Conservation (phyloP, 2,797 vertebrate genomes). For the Phylloscopus collybita region DNA sequence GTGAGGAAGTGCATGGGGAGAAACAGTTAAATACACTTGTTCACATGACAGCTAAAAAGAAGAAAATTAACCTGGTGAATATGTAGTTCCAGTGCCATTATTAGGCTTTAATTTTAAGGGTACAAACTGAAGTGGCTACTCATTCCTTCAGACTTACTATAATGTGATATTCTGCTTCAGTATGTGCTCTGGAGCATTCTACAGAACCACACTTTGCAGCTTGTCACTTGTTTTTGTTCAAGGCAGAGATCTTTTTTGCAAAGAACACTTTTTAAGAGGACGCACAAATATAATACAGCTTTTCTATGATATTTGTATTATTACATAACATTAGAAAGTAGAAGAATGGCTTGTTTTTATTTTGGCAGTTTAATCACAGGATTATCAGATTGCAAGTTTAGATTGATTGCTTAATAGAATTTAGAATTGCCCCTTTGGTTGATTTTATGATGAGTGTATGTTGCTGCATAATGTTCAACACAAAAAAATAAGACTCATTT, state of each 20-base stretch:
- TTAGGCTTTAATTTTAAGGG: constrained; percentile 34
- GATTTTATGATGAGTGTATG: not conserved
- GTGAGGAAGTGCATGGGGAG: not conserved
- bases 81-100: constrained; percentile 31
- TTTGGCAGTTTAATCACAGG: not conserved
- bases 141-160: constrained; percentile 62
- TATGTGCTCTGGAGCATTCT: constrained; percentile 51
- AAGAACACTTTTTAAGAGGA: not conserved
- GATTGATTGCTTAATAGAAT: not conserved
- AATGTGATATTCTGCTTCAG: constrained; percentile 32
- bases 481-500: not conserved
- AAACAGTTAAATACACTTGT: not conserved
- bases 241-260: not conserved
- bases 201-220: constrained; percentile 36
- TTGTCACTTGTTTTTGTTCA: constrained; percentile 8
- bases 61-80: constrained; percentile 43
- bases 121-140: constrained; percentile 69
- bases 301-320: not conserved
- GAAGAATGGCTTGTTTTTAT: not conserved
- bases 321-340: not conserved
- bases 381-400: not conserved
- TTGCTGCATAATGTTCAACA: not conserved
- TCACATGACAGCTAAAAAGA: constrained; percentile 31
- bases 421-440: not conserved
- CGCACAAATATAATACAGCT: not conserved